Evolutionary conservation across 2,888 invertebrate species (phyloP).

Genomic region (Pollenia griseotomentosa): DNA sequence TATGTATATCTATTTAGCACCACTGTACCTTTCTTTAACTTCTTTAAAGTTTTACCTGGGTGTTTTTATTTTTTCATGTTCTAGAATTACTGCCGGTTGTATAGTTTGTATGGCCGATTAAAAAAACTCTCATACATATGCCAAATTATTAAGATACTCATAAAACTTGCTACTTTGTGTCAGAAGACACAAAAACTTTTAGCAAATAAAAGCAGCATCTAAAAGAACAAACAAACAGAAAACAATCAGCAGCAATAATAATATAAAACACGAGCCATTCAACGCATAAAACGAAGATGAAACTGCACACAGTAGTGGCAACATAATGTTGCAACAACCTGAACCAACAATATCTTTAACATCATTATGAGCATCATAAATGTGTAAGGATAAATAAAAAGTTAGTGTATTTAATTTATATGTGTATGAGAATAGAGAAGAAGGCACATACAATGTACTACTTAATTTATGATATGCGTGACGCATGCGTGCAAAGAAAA

Average conservation of each 20-base stretch:
- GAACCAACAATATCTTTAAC: slow-evolving; percentile 27
- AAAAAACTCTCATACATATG: slow-evolving; percentile 66
- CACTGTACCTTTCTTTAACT: slow-evolving; percentile 25
- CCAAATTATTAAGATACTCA: slow-evolving; percentile 77
- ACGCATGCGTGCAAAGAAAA: slow-evolving; percentile 61
- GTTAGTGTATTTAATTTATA: background rate
- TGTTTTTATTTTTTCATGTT: background rate
- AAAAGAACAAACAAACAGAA: slow-evolving; percentile 48
- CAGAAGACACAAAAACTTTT: slow-evolving; percentile 60
- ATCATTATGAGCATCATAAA: slow-evolving; percentile 37
- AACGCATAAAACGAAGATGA: slow-evolving; percentile 73
- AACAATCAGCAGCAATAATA: slow-evolving; percentile 65
- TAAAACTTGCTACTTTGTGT: slow-evolving; percentile 74
- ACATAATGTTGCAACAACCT: slow-evolving; percentile 47
- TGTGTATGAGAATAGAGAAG: background rate
- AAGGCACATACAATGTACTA: slow-evolving; percentile 41
- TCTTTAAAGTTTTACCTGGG: slow-evolving; percentile 17
- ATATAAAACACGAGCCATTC: slow-evolving; percentile 77
- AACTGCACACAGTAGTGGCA: slow-evolving; percentile 68
- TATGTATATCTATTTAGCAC: background rate
- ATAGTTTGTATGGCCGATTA: slow-evolving; percentile 25
- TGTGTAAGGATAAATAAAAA: slow-evolving; percentile 28
- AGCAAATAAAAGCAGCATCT: slow-evolving; percentile 63
- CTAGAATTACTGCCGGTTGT: slow-evolving; percentile 9
- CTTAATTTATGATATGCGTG: slow-evolving; percentile 73